Evolutionary conservation across 1,140 invertebrate genomes (phyloP).

Genomic region (Anoplophora glabripennis): DNA sequence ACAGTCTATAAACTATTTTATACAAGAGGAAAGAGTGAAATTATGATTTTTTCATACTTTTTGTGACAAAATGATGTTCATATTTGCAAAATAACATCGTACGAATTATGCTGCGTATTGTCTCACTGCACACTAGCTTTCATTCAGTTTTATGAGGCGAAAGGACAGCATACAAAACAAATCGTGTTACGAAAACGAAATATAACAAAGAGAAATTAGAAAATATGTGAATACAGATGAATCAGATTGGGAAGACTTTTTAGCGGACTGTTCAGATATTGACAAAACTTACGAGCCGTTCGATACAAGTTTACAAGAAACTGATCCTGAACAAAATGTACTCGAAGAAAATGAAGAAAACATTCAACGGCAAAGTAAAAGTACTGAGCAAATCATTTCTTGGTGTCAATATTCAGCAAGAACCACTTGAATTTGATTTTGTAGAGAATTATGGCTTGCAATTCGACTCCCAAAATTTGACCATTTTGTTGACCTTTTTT

Average conservation of each 20-base stretch:
- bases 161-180: no score
- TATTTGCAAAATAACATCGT: no score
- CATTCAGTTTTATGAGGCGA: no score
- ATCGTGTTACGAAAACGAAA: no score
- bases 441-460: constrained; percentile 18
- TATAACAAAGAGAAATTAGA: constrained; percentile 21
- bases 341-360: constrained; percentile 17
- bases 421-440: constrained; percentile 22
- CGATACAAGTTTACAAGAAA: constrained; percentile 21
- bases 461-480: constrained; percentile 18
- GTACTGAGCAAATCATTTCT: constrained; percentile 24
- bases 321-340: constrained; percentile 23
- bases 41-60: no score
- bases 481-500: constrained; percentile 19
- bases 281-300: constrained; percentile 22
- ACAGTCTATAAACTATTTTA: no score
- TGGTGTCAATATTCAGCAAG: constrained; percentile 22
- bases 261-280: constrained; percentile 10
- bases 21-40: no score
- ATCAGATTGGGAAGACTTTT: constrained; percentile 16
- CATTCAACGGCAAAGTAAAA: constrained; percentile 18
- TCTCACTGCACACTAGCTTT: no score
- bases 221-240: constrained; percentile 17
- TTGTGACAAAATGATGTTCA: no score
- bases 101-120: no score